Conservation (phyloP, 1,140 invertebrate genomes). For the Polypedilum vanderplanki region DNA sequence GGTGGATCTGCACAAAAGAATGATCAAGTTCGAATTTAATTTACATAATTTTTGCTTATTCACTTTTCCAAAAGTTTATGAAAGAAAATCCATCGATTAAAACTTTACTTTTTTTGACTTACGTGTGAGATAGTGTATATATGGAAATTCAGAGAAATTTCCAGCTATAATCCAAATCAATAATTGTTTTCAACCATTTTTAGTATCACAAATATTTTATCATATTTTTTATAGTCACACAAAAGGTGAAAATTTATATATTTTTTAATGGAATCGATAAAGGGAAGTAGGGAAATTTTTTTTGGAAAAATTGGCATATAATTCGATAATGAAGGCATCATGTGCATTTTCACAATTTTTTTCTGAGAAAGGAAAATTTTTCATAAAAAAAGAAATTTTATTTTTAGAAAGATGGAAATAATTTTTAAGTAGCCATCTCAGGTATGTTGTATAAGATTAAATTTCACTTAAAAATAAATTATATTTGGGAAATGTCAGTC, state of each 20-base stretch:
- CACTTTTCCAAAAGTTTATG: constrained; percentile 13
- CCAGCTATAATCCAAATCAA: constrained; percentile 47
- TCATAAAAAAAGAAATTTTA: too few relatives aligned
- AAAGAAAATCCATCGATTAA: too few relatives aligned
- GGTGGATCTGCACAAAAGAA: constrained; percentile 72
- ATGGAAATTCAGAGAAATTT: constrained; percentile 58
- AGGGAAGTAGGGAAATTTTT: not conserved
- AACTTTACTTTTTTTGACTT: constrained; percentile 43
- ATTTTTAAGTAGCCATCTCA: too few relatives aligned
- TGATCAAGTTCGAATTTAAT: constrained; percentile 31
- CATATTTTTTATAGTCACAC: not conserved
- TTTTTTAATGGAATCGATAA: not conserved
- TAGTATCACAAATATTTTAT: constrained; percentile 22
- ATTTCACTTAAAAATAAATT: too few relatives aligned
- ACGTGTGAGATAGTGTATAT: constrained; percentile 61
- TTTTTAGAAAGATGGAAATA: too few relatives aligned
- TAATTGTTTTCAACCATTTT: constrained; percentile 30
- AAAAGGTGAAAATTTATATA: not conserved
- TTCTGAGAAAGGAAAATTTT: too few relatives aligned
- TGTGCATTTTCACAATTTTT: too few relatives aligned
- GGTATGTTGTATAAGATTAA: too few relatives aligned
- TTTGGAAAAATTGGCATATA: not conserved
- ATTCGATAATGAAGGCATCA: too few relatives aligned
- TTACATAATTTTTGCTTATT: constrained; percentile 22
- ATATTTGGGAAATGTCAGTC: too few relatives aligned